Conservation (phyloP, 1,140 invertebrate genomes). For the Trachymyrmex septentrionalis region DNA sequence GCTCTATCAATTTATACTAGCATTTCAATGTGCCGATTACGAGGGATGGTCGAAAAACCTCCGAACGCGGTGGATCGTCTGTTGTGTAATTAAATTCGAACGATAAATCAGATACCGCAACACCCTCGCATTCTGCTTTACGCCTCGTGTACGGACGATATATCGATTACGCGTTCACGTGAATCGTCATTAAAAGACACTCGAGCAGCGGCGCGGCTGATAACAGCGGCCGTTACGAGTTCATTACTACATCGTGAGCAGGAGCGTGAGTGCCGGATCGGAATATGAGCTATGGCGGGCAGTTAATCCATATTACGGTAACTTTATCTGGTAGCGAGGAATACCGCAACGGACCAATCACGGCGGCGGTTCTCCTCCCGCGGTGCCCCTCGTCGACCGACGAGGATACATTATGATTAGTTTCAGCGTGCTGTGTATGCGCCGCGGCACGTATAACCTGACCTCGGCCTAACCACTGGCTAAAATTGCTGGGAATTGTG, state of each 20-base stretch:
- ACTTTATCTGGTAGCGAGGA: conserved; percentile 76
- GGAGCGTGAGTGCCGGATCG: conserved; percentile 62
- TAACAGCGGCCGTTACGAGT: conserved; percentile 70
- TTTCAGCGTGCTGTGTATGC: conserved; percentile 70
- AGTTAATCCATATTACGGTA: conserved; percentile 78
- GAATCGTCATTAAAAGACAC: conserved; percentile 72
- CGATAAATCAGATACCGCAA: conserved; percentile 45
- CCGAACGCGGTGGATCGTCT: conserved; percentile 33
- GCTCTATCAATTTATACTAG: neutral
- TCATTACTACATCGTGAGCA: conserved; percentile 68
- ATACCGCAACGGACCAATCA: conserved; percentile 77
- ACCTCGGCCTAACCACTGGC: conserved; percentile 69
- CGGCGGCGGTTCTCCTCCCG: conserved; percentile 54
- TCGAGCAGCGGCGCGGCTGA: conserved; percentile 60
- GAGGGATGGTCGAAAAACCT: conserved; percentile 11
- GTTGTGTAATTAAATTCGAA: conserved; percentile 50
- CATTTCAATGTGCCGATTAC: conserved; percentile 38
- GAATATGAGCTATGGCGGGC: conserved; percentile 70
- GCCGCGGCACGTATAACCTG: conserved; percentile 71
- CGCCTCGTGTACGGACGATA: conserved; percentile 33
- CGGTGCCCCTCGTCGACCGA: conserved; percentile 56
- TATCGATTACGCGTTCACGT: conserved; percentile 57
- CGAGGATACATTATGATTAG: conserved; percentile 77
- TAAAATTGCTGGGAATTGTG: conserved; percentile 77
- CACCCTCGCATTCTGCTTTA: neutral